A percentile compares a stretch with the other conserved stretches of the same genome.
phyloP scores from a whole-genome alignment of 2,113 vertebrate genomes.

The Anoplopoma fimbria region DNA sequence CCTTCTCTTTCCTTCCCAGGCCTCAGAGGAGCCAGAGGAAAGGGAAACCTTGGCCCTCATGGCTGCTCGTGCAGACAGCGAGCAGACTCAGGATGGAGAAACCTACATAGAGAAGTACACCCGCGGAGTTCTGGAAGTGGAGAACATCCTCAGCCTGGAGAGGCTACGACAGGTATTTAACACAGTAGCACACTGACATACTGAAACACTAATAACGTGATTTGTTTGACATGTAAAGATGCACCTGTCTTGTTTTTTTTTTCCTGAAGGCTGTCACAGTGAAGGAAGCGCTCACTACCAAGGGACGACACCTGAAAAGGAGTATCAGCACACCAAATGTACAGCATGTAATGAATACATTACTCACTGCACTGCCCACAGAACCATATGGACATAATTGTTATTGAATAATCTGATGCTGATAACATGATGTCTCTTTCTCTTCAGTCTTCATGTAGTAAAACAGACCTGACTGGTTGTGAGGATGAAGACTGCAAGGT shows the following conservation, averaged over 20 bases:
- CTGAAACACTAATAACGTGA: background rate
- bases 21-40: slow-evolving; percentile 97
- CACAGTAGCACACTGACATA: background rate
- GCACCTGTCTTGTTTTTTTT: slow-evolving; percentile 6
- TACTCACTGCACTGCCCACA: slow-evolving; percentile 21
- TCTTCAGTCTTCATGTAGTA: slow-evolving; percentile 90
- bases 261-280: slow-evolving; percentile 90
- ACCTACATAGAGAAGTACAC: slow-evolving; percentile 98
- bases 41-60: slow-evolving; percentile 95
- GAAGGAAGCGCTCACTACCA: slow-evolving; percentile 92
- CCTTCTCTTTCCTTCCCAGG: slow-evolving; percentile 77
- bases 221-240: background rate
- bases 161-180: slow-evolving; percentile 90
- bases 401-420: background rate
- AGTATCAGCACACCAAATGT: slow-evolving; percentile 96
- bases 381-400: slow-evolving; percentile 10
- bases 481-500: slow-evolving; percentile 90
- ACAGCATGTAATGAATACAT: slow-evolving; percentile 86
- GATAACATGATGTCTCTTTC: slow-evolving; percentile 27
- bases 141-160: slow-evolving; percentile 95
- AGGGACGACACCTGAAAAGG: slow-evolving; percentile 91
- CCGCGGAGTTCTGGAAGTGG: slow-evolving; percentile 92
- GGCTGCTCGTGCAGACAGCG: slow-evolving; percentile 91
- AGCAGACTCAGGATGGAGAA: slow-evolving; percentile 91
- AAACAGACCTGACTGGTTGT: slow-evolving; percentile 88